These are phyloP conservation scores for Nomada hirtipes DNA, from an alignment of 2,888 invertebrate genomes.

Conservation along the genomic window DNA sequence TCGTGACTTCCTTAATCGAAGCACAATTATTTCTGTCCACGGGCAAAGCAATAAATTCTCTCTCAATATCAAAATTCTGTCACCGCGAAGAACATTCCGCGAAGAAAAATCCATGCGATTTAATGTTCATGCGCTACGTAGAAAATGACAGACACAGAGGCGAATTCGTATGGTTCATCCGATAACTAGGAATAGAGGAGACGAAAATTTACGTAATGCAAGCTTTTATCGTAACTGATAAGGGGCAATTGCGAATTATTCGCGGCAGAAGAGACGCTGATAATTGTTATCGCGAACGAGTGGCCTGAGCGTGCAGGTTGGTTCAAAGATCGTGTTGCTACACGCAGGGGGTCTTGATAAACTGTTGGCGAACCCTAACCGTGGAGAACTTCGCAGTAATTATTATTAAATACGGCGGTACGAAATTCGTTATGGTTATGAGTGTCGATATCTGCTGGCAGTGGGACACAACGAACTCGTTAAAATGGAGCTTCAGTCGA, in stretches of 20 bases:
- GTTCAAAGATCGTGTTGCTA: conserved; percentile 48
- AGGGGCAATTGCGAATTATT: conserved; percentile 23
- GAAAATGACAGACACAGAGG: neutral
- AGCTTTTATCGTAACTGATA: conserved; percentile 18
- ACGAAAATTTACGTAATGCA: neutral
- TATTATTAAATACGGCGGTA: too few species aligned
- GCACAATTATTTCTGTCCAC: neutral
- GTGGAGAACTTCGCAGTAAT: conserved; percentile 57
- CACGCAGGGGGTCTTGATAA: conserved; percentile 73
- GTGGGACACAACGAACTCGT: too few species aligned
- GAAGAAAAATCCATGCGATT: neutral
- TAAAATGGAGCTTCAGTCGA: too few species aligned
- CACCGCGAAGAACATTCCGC: neutral
- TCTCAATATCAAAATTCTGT: neutral
- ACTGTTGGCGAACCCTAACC: conserved; percentile 27
- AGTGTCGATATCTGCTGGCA: neutral
- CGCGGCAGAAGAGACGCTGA: neutral
- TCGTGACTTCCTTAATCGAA: conserved; percentile 31
- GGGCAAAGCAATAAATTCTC: neutral
- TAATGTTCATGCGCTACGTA: neutral
- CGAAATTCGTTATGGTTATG: neutral
- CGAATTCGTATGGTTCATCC: neutral
- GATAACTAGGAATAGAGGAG: neutral
- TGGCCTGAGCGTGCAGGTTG: conserved; percentile 9
- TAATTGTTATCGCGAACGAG: conserved; percentile 24